Evolutionary conservation across 2,888 invertebrate genomes (phyloP), one percentile per base, ranked within the genome.

Genomic region (Acanthococcus lagerstroemiae): DNA sequence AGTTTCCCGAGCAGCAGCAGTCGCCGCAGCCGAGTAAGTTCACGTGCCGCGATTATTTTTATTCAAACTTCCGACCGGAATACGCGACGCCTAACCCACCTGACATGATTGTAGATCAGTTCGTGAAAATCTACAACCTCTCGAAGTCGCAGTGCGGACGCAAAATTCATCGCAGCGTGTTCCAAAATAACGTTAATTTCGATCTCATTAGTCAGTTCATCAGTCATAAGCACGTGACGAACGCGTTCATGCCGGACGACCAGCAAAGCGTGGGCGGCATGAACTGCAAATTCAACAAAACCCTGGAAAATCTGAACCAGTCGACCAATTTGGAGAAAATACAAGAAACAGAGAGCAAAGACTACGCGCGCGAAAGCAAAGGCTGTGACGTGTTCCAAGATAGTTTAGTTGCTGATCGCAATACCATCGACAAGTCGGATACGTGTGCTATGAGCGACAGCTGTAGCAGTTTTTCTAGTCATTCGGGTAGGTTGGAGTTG

Each of bases 141-240:
- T 66, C 66, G 30, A 56, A 55, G 46, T 66, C 66, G 21, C 55
- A 56, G 15, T 66, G 55, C 56, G 50, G 66, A 9, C 55, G 55
- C 27, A 66, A 61, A 37, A 61, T 61, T 26, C 61, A 66, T 21
- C 66, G 66, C 24, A 61, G 54, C 56, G 45, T 70, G 80, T 81
- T 74, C 79, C 66, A 68, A 22, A 65, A 65, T 22, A 70, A 70
- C 50, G 69, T 69, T 24, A 70, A 72, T 67, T 85, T 91, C 75
- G 91, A 86, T 77, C 81, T 92, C 73, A 88, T 92, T 50, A 88
- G 88, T 76, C 79, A 91, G 70, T 92, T 91, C 74, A 91, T 92
- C 82, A 90, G 91, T 76, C 91, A 91, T 52, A 66, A 66, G 22
- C 46, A 66, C 48, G 9, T 56, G 19, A 27, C 45, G 7, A 22